Evolutionary conservation across 2,888 invertebrate genomes (phyloP).

Genomic region (Campoplex capitator): DNA sequence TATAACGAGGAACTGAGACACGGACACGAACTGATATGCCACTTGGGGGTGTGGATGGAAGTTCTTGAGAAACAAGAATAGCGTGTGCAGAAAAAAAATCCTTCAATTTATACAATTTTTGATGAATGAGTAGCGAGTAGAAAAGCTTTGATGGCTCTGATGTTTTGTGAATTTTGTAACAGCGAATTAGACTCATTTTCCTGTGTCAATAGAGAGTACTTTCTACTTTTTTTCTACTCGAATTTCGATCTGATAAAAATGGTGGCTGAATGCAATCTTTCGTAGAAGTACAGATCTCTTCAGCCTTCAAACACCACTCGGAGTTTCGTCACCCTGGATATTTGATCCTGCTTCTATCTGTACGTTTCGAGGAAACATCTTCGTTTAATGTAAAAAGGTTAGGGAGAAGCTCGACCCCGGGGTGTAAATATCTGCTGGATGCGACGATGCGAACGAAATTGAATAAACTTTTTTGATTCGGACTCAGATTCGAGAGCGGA

Average conservation of each 20-base stretch:
- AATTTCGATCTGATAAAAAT: not conserved
- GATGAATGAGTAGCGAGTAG: constrained; percentile 35
- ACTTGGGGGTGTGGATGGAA: constrained; percentile 9
- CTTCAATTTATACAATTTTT: not conserved
- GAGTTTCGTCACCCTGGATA: not conserved
- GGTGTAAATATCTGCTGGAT: constrained; percentile 80
- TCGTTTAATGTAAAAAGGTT: not conserved
- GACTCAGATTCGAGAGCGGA: constrained; percentile 81
- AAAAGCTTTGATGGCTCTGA: not conserved
- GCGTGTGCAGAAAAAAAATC: not conserved
- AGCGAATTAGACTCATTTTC: not conserved
- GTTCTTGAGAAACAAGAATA: constrained; percentile 21
- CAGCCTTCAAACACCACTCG: not conserved
- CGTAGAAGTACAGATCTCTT: not conserved
- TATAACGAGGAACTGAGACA: constrained; percentile 10
- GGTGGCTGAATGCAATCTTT: not conserved
- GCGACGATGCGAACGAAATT: constrained; percentile 79
- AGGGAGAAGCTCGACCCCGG: constrained; percentile 40
- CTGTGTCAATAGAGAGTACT: not conserved
- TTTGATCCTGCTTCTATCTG: not conserved
- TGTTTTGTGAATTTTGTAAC: not conserved
- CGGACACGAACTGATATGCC: not conserved
- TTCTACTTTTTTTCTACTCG: not conserved
- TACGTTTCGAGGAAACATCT: not conserved
- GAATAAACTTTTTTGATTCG: constrained; percentile 83